Evolutionary conservation across 2,797 vertebrate genomes (phyloP).

Genomic region (Martes flavigula): DNA sequence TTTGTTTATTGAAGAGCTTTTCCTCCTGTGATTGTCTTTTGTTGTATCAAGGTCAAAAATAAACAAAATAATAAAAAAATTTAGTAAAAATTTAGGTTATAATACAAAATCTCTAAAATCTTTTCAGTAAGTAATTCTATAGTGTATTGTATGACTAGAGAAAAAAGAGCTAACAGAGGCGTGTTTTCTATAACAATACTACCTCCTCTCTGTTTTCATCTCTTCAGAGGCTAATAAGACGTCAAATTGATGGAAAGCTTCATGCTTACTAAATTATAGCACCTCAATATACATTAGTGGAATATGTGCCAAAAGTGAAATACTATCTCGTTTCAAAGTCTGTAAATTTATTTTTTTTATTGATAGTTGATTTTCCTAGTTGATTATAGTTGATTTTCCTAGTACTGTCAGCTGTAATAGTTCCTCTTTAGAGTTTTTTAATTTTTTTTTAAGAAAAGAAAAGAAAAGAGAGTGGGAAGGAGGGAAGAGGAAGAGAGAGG

Average conservation of each 20-base stretch:
- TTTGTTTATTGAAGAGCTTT: not conserved
- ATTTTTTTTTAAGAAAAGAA: not conserved
- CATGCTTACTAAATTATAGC: slow-evolving; percentile 75
- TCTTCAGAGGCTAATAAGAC: slow-evolving; percentile 72
- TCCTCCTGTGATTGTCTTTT: not conserved
- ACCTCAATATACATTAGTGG: slow-evolving; percentile 59
- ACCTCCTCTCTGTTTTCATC: slow-evolving; percentile 58
- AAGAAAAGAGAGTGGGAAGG: not conserved
- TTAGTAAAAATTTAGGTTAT: not conserved
- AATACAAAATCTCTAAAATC: not conserved
- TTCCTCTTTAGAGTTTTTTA: not conserved
- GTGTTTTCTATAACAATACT: not conserved
- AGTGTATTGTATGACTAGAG: slow-evolving; percentile 29
- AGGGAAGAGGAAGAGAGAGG: not conserved
- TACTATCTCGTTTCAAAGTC: slow-evolving; percentile 59
- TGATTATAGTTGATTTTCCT: slow-evolving; percentile 55
- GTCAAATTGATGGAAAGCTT: slow-evolving; percentile 74
- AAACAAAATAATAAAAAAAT: not conserved
- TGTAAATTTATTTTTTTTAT: slow-evolving; percentile 73
- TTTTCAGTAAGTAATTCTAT: slow-evolving; percentile 28
- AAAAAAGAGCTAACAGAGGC: slow-evolving; percentile 2
- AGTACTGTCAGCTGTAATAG: slow-evolving; percentile 26
- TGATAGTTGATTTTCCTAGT: slow-evolving; percentile 52
- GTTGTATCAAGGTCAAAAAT: not conserved
- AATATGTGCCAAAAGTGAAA: slow-evolving; percentile 70